Conservation (phyloP, 2,113 vertebrate genomes). For the Cairina moschata region DNA sequence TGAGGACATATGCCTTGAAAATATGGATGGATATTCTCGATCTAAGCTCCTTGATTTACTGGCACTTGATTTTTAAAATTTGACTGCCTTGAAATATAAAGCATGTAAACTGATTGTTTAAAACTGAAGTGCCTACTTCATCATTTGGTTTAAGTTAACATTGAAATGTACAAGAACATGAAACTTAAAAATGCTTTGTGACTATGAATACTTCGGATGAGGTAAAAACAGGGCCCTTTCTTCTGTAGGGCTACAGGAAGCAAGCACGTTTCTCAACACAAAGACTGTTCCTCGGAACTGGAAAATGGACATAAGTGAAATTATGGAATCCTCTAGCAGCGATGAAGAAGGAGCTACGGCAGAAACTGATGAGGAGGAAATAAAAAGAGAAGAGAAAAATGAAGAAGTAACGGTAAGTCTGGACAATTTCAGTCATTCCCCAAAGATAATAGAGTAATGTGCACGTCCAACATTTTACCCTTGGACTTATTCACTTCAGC, state of each 20-base stretch:
- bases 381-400: conserved; percentile 80
- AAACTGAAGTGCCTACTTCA: neutral
- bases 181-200: neutral
- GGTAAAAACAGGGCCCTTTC: conserved; percentile 42
- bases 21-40: neutral
- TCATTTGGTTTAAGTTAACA: neutral
- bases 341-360: conserved; percentile 87
- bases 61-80: neutral
- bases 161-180: neutral
- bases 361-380: conserved; percentile 83
- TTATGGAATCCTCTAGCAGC: conserved; percentile 95
- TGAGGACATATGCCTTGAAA: neutral
- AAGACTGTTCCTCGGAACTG: conserved; percentile 86
- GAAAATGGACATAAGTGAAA: conserved; percentile 99
- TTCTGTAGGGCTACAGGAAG: conserved; percentile 84
- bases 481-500: neutral
- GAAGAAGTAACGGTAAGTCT: conserved; percentile 77
- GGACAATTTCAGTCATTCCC: neutral
- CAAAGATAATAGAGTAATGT: neutral
- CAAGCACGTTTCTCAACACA: conserved; percentile 81
- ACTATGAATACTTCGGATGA: neutral
- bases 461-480: rapidly evolving
- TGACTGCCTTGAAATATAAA: neutral
- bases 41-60: neutral
- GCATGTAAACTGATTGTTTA: neutral